phyloP scores from a whole-genome alignment of 2,797 vertebrate genomes.

The Epinephelus malabaricus region DNA sequence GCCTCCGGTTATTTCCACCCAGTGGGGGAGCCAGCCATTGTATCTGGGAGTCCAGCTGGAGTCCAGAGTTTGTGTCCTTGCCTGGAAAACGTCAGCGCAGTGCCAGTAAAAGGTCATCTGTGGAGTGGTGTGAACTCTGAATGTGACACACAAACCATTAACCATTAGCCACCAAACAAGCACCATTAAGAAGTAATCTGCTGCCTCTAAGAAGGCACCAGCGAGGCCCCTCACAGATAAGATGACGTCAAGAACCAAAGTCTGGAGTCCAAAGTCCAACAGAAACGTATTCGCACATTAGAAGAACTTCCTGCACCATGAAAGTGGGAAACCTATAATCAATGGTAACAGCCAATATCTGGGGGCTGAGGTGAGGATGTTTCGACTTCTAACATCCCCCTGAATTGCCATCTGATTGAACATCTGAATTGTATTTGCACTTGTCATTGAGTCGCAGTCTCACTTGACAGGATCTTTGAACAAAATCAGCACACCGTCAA shows the following conservation, averaged over 20 bases:
- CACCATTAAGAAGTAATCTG: constrained; percentile 27
- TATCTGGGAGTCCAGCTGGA: neutral
- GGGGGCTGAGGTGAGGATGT: neutral
- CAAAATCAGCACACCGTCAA: constrained; percentile 20
- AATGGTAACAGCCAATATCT: neutral
- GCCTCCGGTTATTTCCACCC: no score
- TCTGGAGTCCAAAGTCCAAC: constrained; percentile 52
- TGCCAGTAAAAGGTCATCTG: constrained; percentile 51
- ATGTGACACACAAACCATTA: constrained; percentile 58
- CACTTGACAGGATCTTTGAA: constrained; percentile 25
- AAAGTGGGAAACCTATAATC: neutral
- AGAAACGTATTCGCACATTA: constrained; percentile 2
- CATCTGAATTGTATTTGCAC: constrained; percentile 12
- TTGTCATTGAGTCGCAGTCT: neutral
- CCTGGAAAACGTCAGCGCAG: constrained; percentile 3
- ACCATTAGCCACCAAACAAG: constrained; percentile 48
- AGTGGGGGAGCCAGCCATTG: no score
- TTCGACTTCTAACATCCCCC: neutral
- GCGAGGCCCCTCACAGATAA: constrained; percentile 29
- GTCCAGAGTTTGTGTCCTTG: constrained; percentile 41
- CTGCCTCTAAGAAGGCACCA: constrained; percentile 26
- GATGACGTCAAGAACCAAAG: constrained; percentile 44
- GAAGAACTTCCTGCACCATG: neutral
- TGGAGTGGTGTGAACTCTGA: constrained; percentile 31
- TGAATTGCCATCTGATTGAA: neutral